phyloP scores from a whole-genome alignment of 2,888 invertebrate species.

The Liodrosophila aerea region DNA sequence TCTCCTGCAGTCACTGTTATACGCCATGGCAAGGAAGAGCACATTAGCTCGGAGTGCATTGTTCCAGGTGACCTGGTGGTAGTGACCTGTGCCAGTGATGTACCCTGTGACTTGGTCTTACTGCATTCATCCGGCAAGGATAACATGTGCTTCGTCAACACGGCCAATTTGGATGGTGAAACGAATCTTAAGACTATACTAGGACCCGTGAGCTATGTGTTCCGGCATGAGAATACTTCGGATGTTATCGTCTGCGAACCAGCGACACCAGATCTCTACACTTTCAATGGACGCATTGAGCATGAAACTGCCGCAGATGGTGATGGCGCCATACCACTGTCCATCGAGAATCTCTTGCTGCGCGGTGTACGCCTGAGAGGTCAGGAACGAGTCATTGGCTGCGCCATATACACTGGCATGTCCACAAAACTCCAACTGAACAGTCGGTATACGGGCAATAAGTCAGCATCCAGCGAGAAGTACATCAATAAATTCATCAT shows the following conservation, averaged over 20 bases:
- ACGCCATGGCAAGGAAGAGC: constrained; percentile 84
- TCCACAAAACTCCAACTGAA: constrained; percentile 92
- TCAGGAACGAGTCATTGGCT: constrained; percentile 89
- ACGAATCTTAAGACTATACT: constrained; percentile 81
- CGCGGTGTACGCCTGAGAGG: constrained; percentile 90
- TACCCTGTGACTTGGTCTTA: constrained; percentile 91
- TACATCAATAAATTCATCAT: constrained; percentile 89
- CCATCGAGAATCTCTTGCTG: constrained; percentile 89
- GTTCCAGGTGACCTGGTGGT: constrained; percentile 90
- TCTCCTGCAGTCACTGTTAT: constrained; percentile 84
- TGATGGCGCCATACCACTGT: constrained; percentile 83
- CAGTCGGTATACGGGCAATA: constrained; percentile 88
- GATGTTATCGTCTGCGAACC: constrained; percentile 88
- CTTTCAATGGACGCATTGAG: constrained; percentile 87
- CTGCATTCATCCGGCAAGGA: constrained; percentile 87
- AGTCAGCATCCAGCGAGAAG: constrained; percentile 86
- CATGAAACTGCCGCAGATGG: too few species aligned
- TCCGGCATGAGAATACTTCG: constrained; percentile 60
- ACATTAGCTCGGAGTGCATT: constrained; percentile 85
- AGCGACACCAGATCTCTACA: constrained; percentile 89
- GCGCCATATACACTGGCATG: constrained; percentile 91
- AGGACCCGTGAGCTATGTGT: constrained; percentile 69
- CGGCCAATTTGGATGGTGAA: constrained; percentile 92
- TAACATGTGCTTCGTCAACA: constrained; percentile 90
- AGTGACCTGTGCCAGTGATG: constrained; percentile 87